Conservation (phyloP, 2,888 invertebrate species). For the Caenorhabditis parvicauda region DNA sequence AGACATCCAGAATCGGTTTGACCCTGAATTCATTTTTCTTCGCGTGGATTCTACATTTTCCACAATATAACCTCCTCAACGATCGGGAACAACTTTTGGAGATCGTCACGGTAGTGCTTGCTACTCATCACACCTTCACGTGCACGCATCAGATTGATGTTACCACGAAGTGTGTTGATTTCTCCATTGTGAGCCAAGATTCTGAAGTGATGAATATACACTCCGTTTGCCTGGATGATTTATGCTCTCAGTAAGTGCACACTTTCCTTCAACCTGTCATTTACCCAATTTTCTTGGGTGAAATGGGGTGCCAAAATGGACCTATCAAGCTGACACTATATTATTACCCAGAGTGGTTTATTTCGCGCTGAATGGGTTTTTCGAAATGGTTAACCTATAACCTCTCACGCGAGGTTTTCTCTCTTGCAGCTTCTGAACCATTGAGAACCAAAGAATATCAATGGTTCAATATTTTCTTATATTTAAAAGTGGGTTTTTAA, state of each 20-base stretch:
- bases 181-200: constrained; percentile 97
- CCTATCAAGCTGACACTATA: not conserved
- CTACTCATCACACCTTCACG: constrained; percentile 69
- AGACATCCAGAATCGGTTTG: constrained; percentile 95
- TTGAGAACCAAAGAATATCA: too few relatives aligned
- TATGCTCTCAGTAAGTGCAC: too few relatives aligned
- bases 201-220: constrained; percentile 66
- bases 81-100: constrained; percentile 83
- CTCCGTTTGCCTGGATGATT: not conserved
- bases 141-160: constrained; percentile 96
- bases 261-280: too few relatives aligned
- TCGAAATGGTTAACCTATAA: too few relatives aligned
- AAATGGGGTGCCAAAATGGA: not conserved
- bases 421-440: too few relatives aligned
- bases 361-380: too few relatives aligned
- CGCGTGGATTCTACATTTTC: not conserved
- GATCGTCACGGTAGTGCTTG: constrained; percentile 75
- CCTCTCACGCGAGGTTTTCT: too few relatives aligned
- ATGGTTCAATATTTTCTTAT: too few relatives aligned
- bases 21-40: constrained; percentile 66
- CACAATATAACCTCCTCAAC: constrained; percentile 71
- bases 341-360: too few relatives aligned
- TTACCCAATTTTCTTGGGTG: not conserved
- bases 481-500: too few relatives aligned
- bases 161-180: constrained; percentile 96